Evolutionary conservation across 2,888 invertebrate genomes (phyloP).

Genomic region (Leptopilina syphax): DNA sequence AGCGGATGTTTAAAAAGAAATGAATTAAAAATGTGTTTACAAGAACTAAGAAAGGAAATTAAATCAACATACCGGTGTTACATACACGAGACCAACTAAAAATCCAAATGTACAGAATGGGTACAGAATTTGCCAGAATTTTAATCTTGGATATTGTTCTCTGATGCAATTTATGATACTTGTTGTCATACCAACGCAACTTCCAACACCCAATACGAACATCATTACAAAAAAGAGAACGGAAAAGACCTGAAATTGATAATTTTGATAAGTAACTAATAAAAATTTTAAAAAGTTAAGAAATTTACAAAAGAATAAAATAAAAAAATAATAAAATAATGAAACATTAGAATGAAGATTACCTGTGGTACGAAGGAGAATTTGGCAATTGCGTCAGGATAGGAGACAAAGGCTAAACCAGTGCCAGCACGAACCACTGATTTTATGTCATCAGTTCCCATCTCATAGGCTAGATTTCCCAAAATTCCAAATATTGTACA

Average conservation of each 20-base stretch:
- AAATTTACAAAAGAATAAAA: too few relatives aligned
- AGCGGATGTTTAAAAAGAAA: too few relatives aligned
- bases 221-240: constrained; percentile 79
- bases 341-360: neutral
- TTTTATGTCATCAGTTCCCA: constrained; percentile 80
- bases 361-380: constrained; percentile 85
- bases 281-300: neutral
- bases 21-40: too few relatives aligned
- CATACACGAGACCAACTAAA: constrained; percentile 75
- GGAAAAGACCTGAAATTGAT: constrained; percentile 76
- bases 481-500: constrained; percentile 90
- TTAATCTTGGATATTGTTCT: constrained; percentile 76
- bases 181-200: constrained; percentile 76
- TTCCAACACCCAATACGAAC: constrained; percentile 78
- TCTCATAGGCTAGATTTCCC: constrained; percentile 87
- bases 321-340: too few relatives aligned
- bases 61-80: constrained; percentile 74
- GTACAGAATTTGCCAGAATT: constrained; percentile 73
- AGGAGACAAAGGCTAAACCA: constrained; percentile 90
- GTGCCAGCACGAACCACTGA: constrained; percentile 86
- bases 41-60: constrained; percentile 43
- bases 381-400: constrained; percentile 90
- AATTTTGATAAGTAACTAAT: neutral
- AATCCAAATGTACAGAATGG: constrained; percentile 73
- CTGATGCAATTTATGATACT: constrained; percentile 76